A percentile compares a stretch with the other conserved stretches of the same genome.
Conservation (phyloP, 1,140 invertebrate genomes). For the Micrasema minimum region DNA sequence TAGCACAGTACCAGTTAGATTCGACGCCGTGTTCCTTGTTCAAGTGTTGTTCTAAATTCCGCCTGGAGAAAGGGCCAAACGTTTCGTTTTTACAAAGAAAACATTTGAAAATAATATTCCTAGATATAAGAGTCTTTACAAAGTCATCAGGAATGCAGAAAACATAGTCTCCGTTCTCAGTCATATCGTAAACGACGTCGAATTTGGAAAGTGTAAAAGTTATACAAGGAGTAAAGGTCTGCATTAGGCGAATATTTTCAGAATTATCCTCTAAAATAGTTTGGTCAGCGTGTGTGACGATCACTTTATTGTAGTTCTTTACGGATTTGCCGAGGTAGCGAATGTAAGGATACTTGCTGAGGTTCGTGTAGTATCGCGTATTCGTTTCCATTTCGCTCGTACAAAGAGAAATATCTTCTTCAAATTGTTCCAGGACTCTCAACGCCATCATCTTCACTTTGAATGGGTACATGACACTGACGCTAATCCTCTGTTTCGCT, state of each 20-base stretch:
- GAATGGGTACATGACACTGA: neutral
- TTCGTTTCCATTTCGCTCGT: neutral
- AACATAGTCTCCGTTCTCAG: neutral
- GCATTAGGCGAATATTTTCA: neutral
- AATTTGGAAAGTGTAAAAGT: neutral
- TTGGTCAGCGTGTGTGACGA: neutral
- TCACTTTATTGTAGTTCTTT: neutral
- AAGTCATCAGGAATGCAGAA: neutral
- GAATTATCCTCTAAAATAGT: neutral
- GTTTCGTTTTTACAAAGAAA: neutral
- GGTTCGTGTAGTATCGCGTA: neutral
- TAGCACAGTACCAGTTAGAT: neutral
- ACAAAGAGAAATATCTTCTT: constrained; percentile 2
- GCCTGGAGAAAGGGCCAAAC: neutral
- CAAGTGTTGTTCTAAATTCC: neutral
- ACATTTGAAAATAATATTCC: constrained; percentile 1
- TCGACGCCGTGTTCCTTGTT: neutral
- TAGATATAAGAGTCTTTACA: neutral
- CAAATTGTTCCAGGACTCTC: neutral
- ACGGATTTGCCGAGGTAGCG: neutral
- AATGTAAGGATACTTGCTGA: neutral
- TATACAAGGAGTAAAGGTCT: neutral
- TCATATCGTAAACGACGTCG: neutral
- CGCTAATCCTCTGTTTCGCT: neutral
- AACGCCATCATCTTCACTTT: neutral